Percentiles rank a stretch among this genome's conserved stretches.
Evolutionary conservation across 2,797 vertebrate genomes (phyloP).

Genomic region (Cephalopachus bancanus): DNA sequence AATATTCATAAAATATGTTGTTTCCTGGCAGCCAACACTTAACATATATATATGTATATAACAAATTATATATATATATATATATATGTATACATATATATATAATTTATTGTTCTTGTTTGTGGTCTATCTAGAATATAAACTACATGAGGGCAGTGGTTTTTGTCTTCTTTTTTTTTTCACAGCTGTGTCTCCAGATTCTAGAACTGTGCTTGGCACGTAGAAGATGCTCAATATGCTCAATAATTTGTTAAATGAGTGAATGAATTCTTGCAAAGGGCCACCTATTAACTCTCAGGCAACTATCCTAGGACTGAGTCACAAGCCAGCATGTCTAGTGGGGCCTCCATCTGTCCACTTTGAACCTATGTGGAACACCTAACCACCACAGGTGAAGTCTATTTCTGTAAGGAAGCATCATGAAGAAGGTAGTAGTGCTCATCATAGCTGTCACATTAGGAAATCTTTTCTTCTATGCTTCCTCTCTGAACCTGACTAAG

Average conservation of each 20-base stretch:
- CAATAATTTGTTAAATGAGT: neutral
- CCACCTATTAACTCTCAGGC: neutral
- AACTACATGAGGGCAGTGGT: neutral
- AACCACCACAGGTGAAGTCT: neutral
- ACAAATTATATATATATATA: neutral
- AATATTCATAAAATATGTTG: neutral
- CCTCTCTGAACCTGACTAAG: neutral
- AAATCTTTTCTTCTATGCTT: neutral
- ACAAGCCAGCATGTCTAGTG: neutral
- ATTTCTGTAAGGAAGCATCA: neutral
- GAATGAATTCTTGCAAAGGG: neutral
- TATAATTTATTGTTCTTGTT: neutral
- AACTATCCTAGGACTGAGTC: neutral
- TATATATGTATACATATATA: neutral
- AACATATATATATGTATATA: neutral
- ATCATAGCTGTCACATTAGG: neutral
- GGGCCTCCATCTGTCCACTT: neutral
- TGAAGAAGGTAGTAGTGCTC: neutral
- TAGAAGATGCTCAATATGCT: neutral
- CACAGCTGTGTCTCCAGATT: neutral
- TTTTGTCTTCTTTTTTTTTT: neutral
- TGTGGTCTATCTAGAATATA: neutral
- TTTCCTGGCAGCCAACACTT: neutral
- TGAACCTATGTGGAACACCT: neutral
- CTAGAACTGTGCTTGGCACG: neutral